Percentiles rank a stretch among this genome's conserved stretches.
Evolutionary conservation across 2,797 vertebrate species (phyloP).

Genomic region (Gallirallus australis): DNA sequence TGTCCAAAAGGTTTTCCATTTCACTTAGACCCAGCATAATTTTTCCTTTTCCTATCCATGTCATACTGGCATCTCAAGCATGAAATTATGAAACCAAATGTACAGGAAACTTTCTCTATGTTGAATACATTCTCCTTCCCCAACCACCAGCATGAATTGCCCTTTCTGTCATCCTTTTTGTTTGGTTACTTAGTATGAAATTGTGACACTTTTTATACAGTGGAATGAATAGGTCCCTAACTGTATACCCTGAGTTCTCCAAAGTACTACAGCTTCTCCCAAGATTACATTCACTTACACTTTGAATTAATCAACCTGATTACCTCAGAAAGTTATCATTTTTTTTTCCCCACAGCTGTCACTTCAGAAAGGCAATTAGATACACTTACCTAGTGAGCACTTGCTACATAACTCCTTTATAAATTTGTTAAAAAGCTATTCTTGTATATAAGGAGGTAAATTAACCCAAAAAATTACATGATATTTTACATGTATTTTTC

Average conservation of each 20-base stretch:
- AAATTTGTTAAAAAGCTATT: not conserved
- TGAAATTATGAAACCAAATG: constrained; percentile 61
- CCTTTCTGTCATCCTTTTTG: not conserved
- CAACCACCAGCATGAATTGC: not conserved
- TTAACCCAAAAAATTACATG: not conserved
- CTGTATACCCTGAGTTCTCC: not conserved
- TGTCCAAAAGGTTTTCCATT: not conserved
- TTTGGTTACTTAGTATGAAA: constrained; percentile 4
- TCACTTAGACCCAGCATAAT: not conserved
- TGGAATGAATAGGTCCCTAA: not conserved
- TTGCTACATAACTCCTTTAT: not conserved
- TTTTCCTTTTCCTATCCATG: constrained; percentile 32
- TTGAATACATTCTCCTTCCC: not conserved
- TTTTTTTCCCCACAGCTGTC: not conserved
- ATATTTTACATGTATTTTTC: not conserved
- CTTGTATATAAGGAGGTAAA: not conserved
- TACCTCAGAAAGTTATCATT: not conserved
- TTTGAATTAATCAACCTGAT: not conserved
- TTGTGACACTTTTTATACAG: not conserved
- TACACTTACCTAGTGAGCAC: not conserved
- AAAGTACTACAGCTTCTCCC: not conserved
- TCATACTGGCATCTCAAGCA: constrained; percentile 30
- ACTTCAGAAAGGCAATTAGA: not conserved
- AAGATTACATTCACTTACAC: not conserved
- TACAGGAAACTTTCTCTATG: constrained; percentile 42